Conservation (phyloP, 2,797 vertebrate genomes). For the Peromyscus melanophrys region DNA sequence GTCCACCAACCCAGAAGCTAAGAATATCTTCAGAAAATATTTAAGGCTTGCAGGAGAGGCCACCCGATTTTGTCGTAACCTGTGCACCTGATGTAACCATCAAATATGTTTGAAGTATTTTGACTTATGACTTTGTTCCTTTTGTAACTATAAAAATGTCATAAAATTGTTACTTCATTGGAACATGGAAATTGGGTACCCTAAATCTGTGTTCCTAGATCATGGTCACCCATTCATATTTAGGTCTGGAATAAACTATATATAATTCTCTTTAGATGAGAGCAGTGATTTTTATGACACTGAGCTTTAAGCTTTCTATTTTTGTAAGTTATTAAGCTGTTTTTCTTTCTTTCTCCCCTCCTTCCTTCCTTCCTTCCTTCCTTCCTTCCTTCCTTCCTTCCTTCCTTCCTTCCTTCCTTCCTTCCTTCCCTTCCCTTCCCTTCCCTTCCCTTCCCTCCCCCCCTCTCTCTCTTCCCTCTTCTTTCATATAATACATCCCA, state of each 20-base stretch:
- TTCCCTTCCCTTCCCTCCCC: no score
- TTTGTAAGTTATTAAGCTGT: not conserved
- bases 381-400: no score
- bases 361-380: no score
- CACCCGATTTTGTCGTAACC: not conserved
- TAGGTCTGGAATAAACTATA: not conserved
- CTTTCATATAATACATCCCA: not conserved
- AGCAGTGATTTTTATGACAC: not conserved
- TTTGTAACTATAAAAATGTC: not conserved
- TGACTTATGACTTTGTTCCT: not conserved
- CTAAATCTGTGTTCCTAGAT: not conserved
- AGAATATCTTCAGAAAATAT: not conserved
- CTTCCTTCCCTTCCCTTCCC: not conserved
- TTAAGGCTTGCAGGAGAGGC: not conserved
- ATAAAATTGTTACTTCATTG: not conserved
- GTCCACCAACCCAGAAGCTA: not conserved
- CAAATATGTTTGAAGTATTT: not conserved
- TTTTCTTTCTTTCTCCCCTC: not conserved
- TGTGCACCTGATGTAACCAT: not conserved
- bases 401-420: not conserved
- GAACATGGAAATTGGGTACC: not conserved
- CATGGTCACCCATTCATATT: not conserved
- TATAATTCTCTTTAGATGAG: not conserved
- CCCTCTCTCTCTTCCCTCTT: no score
- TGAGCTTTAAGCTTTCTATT: conserved; percentile 18